Evolutionary conservation across 2,797 vertebrate species (phyloP), one percentile per base, ranked within the genome.

Genomic region (Valencia hispanica): DNA sequence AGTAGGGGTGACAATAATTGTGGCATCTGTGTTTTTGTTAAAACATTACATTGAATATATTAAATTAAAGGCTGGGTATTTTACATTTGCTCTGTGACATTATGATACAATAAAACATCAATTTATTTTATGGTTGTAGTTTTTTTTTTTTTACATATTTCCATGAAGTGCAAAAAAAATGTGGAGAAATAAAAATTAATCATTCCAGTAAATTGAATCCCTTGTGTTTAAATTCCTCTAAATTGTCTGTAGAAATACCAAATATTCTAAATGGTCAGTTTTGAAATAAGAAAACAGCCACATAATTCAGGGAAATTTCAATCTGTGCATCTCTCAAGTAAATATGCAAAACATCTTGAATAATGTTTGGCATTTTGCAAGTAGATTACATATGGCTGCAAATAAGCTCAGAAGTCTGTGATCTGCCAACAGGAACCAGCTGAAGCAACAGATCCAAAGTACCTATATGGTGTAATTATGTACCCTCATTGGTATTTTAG

Each of bases 371-470:
- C 66, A 8, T 27, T 10, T 53, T 22, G 43, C 2, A 53, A 51
- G 11, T 41, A 11, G 41, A 69, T 27, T 51, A 36, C 17, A 61
- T 61, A 36, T 4, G 1, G 14, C 30, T 48, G 11, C 25, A 34
- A 34, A 39, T 73, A 15, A 5, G 14, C 45, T 4, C 57, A 36
- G n/a, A n/a, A 65, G 15, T 65, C 69, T 47, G 47, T 20, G n/a
- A 39, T 48, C 65, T 78, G 36, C 20, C 41, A 63, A 66, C 63
- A 48, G 57, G 43, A 34, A 61, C 32, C 0, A 27, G 71, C 55
- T 32, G 55, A 75, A 34, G 66, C 9, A 53, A 74, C 72, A 50
- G 18, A 22, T 20, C 48, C 50, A 63, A 70, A 84, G 53, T 32
- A 53, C 36, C 59, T 66, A n/a, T 41, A 66, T 15, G 20, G 48